A percentile compares a stretch with the other conserved stretches of the same genome.
Evolutionary conservation across 2,113 vertebrate genomes (phyloP).

Genomic region (Thinocorus orbignyianus): DNA sequence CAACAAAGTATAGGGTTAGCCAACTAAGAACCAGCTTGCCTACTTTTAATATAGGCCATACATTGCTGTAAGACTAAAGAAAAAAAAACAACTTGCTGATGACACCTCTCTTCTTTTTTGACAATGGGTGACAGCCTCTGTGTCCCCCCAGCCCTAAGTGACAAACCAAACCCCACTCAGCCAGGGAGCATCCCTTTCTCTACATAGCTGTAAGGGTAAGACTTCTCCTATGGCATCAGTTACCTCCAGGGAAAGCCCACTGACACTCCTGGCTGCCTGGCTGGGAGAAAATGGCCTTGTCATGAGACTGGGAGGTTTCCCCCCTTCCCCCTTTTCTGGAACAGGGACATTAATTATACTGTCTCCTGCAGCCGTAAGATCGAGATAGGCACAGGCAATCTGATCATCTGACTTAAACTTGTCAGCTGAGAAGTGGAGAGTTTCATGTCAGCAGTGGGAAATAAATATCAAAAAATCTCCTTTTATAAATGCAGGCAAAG

Average conservation of each 20-base stretch:
- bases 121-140: fast-evolving
- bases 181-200: background rate
- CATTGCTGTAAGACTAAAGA: background rate
- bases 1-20: background rate
- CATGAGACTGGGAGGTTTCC: background rate
- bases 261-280: background rate
- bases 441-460: background rate
- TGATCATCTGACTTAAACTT: constrained; percentile 46
- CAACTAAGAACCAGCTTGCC: background rate
- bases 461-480: constrained; percentile 29
- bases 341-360: constrained; percentile 7
- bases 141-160: background rate
- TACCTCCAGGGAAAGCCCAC: background rate
- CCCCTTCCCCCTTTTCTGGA: background rate
- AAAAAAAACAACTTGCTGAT: no score
- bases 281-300: background rate
- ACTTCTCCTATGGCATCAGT: background rate
- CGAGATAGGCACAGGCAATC: constrained; percentile 36
- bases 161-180: fast-evolving
- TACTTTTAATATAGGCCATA: background rate
- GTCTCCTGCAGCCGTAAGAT: background rate
- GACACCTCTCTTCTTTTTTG: no score
- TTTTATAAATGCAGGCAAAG: constrained; percentile 32
- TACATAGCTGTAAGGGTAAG: background rate
- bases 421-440: constrained; percentile 1